Evolutionary conservation across 2,113 vertebrate species (phyloP), one percentile per base, ranked within the genome.

Genomic region (Carassius auratus): DNA sequence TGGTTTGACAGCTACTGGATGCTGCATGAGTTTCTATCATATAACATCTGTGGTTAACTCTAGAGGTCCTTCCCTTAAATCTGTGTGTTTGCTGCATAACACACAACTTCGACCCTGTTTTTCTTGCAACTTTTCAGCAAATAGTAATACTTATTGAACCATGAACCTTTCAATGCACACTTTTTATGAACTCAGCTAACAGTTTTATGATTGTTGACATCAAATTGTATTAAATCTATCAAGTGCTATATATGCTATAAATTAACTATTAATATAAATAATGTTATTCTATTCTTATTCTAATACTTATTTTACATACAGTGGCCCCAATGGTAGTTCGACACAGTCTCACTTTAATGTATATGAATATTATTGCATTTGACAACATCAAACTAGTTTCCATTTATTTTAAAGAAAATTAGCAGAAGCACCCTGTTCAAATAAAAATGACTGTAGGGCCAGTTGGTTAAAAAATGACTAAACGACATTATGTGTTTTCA

Each of bases 91-190:
- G n/a, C 38, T 81, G 21, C 38, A 42, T 73, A 10, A 50, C 66
- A 36, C 1, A 1, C 30, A 69, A 68, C 17, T 19, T 75, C 19
- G 8, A 23, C 21, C 26, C n/a, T 36, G 15, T 62, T 66, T 21
- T 26, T 55, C 62, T 81, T 73, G 14, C 79, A 23, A 86, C 33
- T 86, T 85, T 90, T 90, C 66, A 88, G 12, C 42, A 75, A 75
- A 75, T 48, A 75, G n/a, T 42, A n/a, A 12, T 21, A 21, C 3
- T 21, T 71, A 42, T 42, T 42, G 6, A 21, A 59, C 17, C 17
- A 71, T 71, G 33, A 38, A 71, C 68, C 33, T 71, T 0, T n/a
- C 8, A 36, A 69, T 69, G 66, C 15, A 69, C 33, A 69, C 68
- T 23, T 74, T 74, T 74, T 74, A 42, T 38, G 38, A 45, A 74